Evolutionary conservation across 2,113 vertebrate species (phyloP).

Genomic region (Archocentrus centrarchus): DNA sequence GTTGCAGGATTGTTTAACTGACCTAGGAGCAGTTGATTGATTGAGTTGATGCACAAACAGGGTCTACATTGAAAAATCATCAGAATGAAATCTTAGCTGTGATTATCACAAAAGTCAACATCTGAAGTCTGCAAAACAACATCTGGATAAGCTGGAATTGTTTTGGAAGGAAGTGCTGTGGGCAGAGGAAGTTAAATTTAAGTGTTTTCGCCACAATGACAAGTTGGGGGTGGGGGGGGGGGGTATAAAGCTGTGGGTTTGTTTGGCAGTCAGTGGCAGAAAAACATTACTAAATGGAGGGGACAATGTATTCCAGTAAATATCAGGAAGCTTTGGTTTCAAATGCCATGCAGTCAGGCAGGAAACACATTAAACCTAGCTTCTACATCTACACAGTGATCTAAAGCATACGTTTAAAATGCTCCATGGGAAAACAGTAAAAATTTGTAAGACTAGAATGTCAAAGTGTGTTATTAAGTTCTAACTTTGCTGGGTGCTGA

Average conservation of each 20-base stretch:
- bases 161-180: not conserved
- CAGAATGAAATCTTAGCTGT: not conserved
- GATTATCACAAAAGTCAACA: not conserved
- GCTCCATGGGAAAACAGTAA: not conserved
- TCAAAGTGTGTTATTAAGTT: not conserved
- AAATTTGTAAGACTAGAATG: not conserved
- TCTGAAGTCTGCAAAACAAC: not conserved
- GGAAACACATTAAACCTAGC: not conserved
- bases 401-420: not conserved
- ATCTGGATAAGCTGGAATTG: constrained; percentile 3
- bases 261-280: not conserved
- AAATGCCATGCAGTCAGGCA: not conserved
- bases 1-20: not conserved
- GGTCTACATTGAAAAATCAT: not conserved
- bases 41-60: not conserved
- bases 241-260: not conserved
- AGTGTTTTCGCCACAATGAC: not conserved
- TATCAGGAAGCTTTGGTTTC: not conserved
- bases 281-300: not conserved
- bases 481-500: not conserved
- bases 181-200: not conserved
- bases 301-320: not conserved
- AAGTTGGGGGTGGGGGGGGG: not conserved
- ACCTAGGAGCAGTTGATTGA: not conserved
- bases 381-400: not conserved